Evolutionary conservation across 2,888 invertebrate species (phyloP).

Genomic region (Amphipoea lucens): DNA sequence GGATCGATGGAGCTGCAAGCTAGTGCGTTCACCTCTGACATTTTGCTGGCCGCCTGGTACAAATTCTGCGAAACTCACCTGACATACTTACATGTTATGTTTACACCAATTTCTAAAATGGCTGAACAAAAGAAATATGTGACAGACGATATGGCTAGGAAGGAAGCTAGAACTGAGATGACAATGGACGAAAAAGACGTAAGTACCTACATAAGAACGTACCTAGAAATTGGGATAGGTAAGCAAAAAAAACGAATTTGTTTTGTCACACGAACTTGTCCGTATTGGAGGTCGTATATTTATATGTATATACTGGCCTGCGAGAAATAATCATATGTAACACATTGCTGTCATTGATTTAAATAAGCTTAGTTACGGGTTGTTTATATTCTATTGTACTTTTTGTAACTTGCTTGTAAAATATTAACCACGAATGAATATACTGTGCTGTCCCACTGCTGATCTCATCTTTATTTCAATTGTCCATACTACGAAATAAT

Average conservation of each 20-base stretch:
- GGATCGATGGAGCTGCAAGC: conserved; percentile 66
- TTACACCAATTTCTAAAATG: not conserved
- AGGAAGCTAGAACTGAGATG: not conserved
- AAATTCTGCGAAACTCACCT: not conserved
- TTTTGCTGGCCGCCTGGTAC: conserved; percentile 21
- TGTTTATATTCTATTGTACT: too few relatives aligned
- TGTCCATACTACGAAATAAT: not conserved
- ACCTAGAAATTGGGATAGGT: not conserved
- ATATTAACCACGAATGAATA: too few relatives aligned
- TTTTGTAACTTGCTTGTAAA: too few relatives aligned
- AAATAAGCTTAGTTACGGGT: too few relatives aligned
- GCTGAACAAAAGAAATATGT: not conserved
- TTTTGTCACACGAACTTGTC: not conserved
- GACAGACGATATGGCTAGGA: not conserved
- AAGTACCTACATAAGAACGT: too few relatives aligned
- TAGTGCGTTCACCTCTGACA: conserved; percentile 64
- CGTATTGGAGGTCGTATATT: too few relatives aligned
- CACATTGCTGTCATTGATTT: too few relatives aligned
- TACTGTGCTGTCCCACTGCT: too few relatives aligned
- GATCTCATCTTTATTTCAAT: too few relatives aligned
- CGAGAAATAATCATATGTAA: too few relatives aligned
- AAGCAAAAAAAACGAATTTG: not conserved
- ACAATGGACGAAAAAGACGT: not conserved
- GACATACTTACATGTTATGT: not conserved
- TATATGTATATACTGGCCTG: too few relatives aligned